These are phyloP conservation scores for Leucania comma DNA, from an alignment of 2,888 invertebrate species.

Conservation along the genomic window DNA sequence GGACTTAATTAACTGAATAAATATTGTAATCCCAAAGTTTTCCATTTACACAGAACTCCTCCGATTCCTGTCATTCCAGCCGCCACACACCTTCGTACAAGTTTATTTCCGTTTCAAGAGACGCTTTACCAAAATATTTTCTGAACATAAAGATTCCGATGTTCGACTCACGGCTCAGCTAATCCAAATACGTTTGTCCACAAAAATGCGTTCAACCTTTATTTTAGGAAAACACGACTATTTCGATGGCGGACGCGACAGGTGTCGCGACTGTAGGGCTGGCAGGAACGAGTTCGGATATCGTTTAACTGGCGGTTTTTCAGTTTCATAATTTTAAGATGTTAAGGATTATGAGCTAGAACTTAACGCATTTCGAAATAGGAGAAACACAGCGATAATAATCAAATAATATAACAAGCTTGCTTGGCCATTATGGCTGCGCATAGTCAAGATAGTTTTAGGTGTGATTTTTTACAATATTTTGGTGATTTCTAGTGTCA, in stretches of 20 bases:
- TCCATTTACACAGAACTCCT: background rate
- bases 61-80: background rate
- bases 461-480: no score
- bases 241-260: conserved; percentile 64
- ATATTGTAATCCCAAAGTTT: background rate
- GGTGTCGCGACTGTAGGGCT: conserved; percentile 63
- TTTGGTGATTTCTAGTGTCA: no score
- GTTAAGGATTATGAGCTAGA: no score
- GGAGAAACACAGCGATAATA: no score
- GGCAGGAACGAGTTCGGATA: conserved; percentile 19
- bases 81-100: conserved; percentile 24
- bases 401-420: no score
- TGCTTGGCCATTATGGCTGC: no score
- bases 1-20: no score
- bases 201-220: conserved; percentile 68
- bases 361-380: no score
- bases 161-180: conserved; percentile 47
- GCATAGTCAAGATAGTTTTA: no score
- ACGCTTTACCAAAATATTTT: conserved; percentile 57
- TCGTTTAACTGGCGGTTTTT: no score
- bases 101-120: conserved; percentile 48
- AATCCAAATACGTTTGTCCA: conserved; percentile 67
- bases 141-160: conserved; percentile 59
- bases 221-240: conserved; percentile 69
- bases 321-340: background rate